Evolutionary conservation across 2,888 invertebrate species (phyloP).

Genomic region (Mycogona germanica): DNA sequence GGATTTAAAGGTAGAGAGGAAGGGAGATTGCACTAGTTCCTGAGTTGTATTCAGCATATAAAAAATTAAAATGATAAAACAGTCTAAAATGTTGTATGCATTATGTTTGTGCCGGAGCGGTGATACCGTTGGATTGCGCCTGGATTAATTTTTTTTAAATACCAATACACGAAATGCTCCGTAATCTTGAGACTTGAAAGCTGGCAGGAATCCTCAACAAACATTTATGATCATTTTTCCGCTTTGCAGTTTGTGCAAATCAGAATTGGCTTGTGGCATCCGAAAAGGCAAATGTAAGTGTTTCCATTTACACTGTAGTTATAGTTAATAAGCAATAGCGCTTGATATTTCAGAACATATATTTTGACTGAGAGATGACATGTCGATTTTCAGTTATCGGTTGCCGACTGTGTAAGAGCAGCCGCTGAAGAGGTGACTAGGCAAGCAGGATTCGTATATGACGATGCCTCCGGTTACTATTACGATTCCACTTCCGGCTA

Average conservation of each 20-base stretch:
- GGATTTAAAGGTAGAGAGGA: no score
- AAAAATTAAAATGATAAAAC: no score
- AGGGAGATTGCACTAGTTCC: no score
- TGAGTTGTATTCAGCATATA: no score
- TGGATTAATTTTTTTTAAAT: no score
- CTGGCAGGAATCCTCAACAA: no score
- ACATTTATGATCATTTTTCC: not conserved
- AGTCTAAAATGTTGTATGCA: no score
- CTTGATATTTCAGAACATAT: not conserved
- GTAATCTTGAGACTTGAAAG: no score
- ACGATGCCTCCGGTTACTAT: slow-evolving; percentile 73
- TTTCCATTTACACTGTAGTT: not conserved
- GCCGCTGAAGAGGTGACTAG: slow-evolving; percentile 21
- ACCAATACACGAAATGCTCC: no score
- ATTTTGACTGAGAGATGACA: not conserved
- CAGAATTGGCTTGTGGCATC: slow-evolving; percentile 12
- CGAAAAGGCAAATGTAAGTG: slow-evolving; percentile 14
- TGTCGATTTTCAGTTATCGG: slow-evolving; percentile 13
- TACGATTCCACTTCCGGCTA: slow-evolving; percentile 80
- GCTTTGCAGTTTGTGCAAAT: slow-evolving; percentile 5
- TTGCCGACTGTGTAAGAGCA: slow-evolving; percentile 23
- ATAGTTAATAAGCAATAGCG: not conserved
- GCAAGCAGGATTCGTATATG: slow-evolving; percentile 53
- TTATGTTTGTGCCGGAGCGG: no score
- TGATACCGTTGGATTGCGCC: no score